Percentiles rank a stretch among this genome's conserved stretches.
Evolutionary conservation across 2,888 invertebrate genomes (phyloP).

Genomic region (Vanessa cardui): DNA sequence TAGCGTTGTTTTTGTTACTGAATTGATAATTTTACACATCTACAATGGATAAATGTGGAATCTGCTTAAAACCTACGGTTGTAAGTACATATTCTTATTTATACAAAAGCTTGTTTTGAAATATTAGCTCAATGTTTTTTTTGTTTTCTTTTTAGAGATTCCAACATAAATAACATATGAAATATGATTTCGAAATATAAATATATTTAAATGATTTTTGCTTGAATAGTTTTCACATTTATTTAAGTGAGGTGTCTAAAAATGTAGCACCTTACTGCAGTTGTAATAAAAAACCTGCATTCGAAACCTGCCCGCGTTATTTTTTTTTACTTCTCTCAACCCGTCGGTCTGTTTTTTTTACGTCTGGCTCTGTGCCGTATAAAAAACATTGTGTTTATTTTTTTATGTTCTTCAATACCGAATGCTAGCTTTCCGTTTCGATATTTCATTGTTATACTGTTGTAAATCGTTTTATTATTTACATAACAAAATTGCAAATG

Average conservation of each 20-base stretch:
- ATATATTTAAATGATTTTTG: constrained; percentile 40
- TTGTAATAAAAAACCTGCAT: constrained; percentile 67
- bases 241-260: constrained; percentile 39
- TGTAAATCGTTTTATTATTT: constrained; percentile 32
- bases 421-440: constrained; percentile 41
- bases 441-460: constrained; percentile 35
- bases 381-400: constrained; percentile 58
- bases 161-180: constrained; percentile 70
- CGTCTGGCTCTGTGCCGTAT: constrained; percentile 75
- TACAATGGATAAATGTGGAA: constrained; percentile 78
- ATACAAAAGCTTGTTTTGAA: constrained; percentile 52
- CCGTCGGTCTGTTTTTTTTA: constrained; percentile 73
- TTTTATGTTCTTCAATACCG: constrained; percentile 41
- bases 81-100: constrained; percentile 60
- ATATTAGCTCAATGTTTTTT: constrained; percentile 62
- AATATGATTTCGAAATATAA: constrained; percentile 42
- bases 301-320: constrained; percentile 79
- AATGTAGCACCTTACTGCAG: constrained; percentile 44
- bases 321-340: constrained; percentile 68
- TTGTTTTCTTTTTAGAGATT: constrained; percentile 75
- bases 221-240: constrained; percentile 34
- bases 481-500: constrained; percentile 22
- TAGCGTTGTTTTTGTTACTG: constrained; percentile 58
- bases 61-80: constrained; percentile 72
- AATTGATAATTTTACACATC: constrained; percentile 46